Evolutionary conservation across 2,797 vertebrate species (phyloP).

Genomic region (Anabas testudineus): DNA sequence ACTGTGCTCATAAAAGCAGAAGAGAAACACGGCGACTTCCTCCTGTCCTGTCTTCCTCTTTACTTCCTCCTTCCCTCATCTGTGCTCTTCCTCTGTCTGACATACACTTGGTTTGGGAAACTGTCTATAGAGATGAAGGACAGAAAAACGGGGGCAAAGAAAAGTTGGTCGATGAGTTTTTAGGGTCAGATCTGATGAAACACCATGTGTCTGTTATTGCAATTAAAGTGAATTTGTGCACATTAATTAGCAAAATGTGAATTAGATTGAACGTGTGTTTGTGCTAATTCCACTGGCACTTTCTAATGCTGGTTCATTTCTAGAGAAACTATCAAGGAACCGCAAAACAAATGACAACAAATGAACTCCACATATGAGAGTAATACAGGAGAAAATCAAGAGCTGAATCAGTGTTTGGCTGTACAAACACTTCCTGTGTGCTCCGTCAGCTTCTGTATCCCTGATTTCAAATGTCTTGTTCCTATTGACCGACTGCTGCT

Average conservation of each 20-base stretch:
- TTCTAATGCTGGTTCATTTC: conserved; percentile 38
- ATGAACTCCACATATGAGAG: conserved; percentile 13
- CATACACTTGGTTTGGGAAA: background rate
- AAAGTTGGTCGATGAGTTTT: conserved; percentile 16
- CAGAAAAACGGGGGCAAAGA: background rate
- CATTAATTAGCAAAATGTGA: background rate
- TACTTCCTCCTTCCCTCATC: background rate
- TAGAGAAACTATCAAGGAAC: conserved; percentile 22
- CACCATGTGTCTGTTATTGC: conserved; percentile 8
- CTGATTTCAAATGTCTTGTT: no score
- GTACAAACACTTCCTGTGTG: no score
- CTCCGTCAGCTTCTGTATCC: no score
- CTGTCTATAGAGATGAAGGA: no score
- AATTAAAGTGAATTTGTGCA: conserved; percentile 8
- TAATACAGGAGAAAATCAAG: conserved; percentile 11
- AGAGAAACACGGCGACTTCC: conserved; percentile 17
- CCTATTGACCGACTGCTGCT: no score
- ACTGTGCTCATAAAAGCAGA: conserved; percentile 48
- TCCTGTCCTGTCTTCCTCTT: conserved; percentile 15
- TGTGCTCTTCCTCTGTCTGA: background rate
- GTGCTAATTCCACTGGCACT: conserved; percentile 25
- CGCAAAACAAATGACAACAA: conserved; percentile 32
- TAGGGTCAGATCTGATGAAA: conserved; percentile 15
- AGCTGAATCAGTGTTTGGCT: conserved; percentile 3
- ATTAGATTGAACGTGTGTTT: conserved; percentile 33